phyloP scores from a whole-genome alignment of 1,140 invertebrate genomes.

The Drosophila lini region DNA sequence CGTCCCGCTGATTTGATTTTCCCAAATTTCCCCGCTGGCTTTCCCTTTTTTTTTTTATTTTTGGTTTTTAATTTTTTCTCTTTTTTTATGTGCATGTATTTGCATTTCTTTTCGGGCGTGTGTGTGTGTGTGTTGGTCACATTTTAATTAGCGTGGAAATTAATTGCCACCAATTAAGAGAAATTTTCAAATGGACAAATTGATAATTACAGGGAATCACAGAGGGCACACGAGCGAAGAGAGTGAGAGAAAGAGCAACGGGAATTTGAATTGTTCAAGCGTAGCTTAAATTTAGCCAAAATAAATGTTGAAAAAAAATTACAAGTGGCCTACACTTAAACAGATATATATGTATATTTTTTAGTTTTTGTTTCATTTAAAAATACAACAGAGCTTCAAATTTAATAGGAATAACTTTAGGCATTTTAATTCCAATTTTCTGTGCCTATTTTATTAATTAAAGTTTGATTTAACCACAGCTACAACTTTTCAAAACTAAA shows the following conservation, averaged over 20 bases:
- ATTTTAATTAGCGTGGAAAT: slow-evolving; percentile 62
- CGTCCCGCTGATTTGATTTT: slow-evolving; percentile 39
- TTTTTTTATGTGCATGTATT: slow-evolving; percentile 7
- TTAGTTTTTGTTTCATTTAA: no score
- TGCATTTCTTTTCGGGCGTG: slow-evolving; percentile 20
- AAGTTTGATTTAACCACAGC: not conserved
- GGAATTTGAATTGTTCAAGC: slow-evolving; percentile 24
- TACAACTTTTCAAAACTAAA: not conserved
- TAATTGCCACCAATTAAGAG: slow-evolving; percentile 61
- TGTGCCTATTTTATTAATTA: not conserved
- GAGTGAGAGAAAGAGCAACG: not conserved
- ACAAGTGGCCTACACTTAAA: not conserved
- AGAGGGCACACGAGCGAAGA: slow-evolving; percentile 1
- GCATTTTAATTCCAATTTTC: not conserved
- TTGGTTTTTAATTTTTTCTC: not conserved
- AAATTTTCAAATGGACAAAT: slow-evolving; percentile 56
- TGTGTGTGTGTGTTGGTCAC: slow-evolving; percentile 31
- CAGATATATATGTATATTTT: no score
- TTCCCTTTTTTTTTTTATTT: not conserved
- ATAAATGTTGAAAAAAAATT: not conserved
- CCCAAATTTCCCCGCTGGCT: slow-evolving; percentile 26
- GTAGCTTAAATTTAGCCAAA: slow-evolving; percentile 18
- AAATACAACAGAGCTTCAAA: not conserved
- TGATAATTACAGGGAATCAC: slow-evolving; percentile 53
- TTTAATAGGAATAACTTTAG: not conserved